Percentiles rank a stretch among this genome's conserved stretches.
Evolutionary conservation across 2,113 vertebrate species (phyloP).

Genomic region (Barbus barbus): DNA sequence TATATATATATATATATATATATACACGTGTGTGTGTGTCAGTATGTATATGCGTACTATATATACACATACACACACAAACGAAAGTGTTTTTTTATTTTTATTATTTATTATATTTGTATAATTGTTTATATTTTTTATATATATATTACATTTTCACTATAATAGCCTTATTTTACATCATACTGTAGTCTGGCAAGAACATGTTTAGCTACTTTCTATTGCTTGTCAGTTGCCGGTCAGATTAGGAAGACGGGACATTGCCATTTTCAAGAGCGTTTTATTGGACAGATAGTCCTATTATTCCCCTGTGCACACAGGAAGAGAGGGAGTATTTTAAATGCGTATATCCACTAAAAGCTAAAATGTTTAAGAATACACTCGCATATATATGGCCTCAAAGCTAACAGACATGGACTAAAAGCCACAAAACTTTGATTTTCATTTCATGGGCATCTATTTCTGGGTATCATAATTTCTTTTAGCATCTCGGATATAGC

Average conservation of each 20-base stretch:
- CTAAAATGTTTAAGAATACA: background rate
- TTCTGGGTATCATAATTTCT: background rate
- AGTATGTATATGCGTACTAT: no score
- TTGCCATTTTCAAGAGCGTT: background rate
- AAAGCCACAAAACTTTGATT: constrained; percentile 8
- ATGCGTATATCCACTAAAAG: background rate
- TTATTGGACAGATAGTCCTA: background rate
- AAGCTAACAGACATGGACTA: background rate
- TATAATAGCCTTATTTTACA: no score
- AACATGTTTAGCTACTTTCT: background rate
- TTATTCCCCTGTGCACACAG: background rate
- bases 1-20: no score
- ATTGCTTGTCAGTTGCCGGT: background rate
- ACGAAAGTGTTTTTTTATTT: no score
- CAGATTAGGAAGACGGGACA: background rate
- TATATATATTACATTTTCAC: no score
- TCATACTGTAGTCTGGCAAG: no score
- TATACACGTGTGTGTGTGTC: no score
- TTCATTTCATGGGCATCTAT: background rate
- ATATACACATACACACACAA: no score
- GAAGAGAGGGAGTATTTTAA: background rate
- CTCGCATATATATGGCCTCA: background rate
- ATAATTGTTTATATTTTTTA: no score
- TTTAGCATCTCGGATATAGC: constrained; percentile 4
- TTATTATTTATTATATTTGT: no score